These are phyloP conservation scores for Adelphocoris suturalis DNA, from an alignment of 2,888 invertebrate species.

Conservation along the genomic window DNA sequence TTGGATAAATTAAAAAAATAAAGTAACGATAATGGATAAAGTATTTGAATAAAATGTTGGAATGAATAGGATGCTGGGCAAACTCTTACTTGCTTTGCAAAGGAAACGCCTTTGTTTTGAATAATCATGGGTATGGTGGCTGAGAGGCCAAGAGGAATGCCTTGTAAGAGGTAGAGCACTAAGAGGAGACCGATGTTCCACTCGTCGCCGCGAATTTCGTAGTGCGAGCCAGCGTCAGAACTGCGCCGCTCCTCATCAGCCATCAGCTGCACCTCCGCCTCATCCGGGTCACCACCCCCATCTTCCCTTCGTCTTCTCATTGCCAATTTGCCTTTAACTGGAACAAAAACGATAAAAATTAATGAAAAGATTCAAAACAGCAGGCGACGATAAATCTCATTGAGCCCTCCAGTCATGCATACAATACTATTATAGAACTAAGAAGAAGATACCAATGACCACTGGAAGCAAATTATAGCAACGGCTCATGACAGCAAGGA, in stretches of 20 bases:
- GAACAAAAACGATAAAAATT: neutral
- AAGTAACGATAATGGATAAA: too few species aligned
- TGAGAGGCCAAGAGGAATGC: constrained; percentile 95
- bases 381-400: too few species aligned
- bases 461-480: too few species aligned
- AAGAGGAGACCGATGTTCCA: constrained; percentile 91
- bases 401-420: too few species aligned
- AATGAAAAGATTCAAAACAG: neutral
- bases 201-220: constrained; percentile 82
- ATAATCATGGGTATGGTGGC: constrained; percentile 97
- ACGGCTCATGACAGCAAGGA: too few species aligned
- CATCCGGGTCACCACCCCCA: constrained; percentile 46
- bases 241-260: constrained; percentile 18
- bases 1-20: too few species aligned
- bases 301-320: constrained; percentile 63
- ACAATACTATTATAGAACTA: too few species aligned
- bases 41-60: too few species aligned
- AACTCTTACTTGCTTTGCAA: constrained; percentile 89
- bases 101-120: constrained; percentile 94
- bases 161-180: constrained; percentile 96
- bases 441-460: too few species aligned
- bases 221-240: constrained; percentile 32
- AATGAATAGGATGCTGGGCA: too few species aligned
- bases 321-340: constrained; percentile 45
- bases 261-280: constrained; percentile 44